Base-by-base conservation (phyloP, 2,113 vertebrate species). In the Sceloporus tristichus region DNA sequence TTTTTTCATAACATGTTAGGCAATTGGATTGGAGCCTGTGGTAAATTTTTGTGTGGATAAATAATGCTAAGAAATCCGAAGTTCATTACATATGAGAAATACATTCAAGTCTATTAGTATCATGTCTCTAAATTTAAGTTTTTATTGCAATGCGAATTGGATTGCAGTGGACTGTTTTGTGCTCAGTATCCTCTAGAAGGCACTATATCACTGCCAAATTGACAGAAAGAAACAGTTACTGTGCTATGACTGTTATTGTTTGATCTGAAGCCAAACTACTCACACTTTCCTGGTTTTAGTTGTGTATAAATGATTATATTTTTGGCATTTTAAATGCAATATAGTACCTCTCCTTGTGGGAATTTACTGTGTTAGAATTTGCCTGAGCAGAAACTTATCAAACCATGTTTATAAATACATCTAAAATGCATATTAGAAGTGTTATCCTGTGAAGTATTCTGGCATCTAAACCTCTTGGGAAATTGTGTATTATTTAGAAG, bases 181-280 rank as follows among this genome's bases (percentile, higher is more conserved):
- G 76, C 80, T 68, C 11, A 1, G 7, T 85, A 53, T 85, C 93
- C 95, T 87, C 88, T 91, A 92, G 92, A 78, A 87, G 92, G 93
- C 91, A 68, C 86, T 3, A n/a, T 79, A 90, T 1, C 6, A 77
- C 83, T 14, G 79, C 79, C 70, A 13, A 4, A 83, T 84, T 70
- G 27, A 70, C 38, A 13, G 53, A 59, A 59, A 59, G 18, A 79
- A 40, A 27, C 21, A 23, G 9, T n/a, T 0, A 2, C 0, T 0
- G 16, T 1, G 75, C 40, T 79, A 3, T 84, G 0, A 1, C 27
- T 18, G 62, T 1, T 42, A 19, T 21, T 80, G 79, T 48, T 81
- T 1, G 2, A 16, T 4, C 3, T 1, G 0, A 0, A 5, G 1
- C 0, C 85, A 25, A 62, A 40, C 71, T 8, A 9, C 77, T 38